Evolutionary conservation across 1,140 invertebrate species (phyloP).

Genomic region (Drosophila bipectinata): DNA sequence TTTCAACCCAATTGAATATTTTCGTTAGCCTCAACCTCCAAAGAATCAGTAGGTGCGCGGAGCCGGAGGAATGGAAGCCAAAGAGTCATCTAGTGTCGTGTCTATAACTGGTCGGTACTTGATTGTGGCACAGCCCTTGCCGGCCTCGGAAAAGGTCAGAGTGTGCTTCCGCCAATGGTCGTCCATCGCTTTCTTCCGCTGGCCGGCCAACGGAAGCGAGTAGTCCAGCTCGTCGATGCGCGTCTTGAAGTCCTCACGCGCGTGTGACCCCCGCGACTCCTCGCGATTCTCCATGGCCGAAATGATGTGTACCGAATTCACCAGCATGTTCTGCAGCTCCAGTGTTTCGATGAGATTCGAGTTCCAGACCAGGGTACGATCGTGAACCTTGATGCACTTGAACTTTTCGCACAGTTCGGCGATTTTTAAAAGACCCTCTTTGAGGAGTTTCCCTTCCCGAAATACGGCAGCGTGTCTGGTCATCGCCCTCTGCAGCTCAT

Average conservation of each 20-base stretch:
- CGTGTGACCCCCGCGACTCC: conserved; percentile 98
- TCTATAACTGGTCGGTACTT: conserved; percentile 97
- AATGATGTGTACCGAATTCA: conserved; percentile 96
- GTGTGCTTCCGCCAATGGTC: conserved; percentile 99
- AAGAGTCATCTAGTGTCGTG: conserved; percentile 91
- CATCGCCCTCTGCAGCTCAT: conserved; percentile 99
- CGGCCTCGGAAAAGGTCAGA: conserved; percentile 88
- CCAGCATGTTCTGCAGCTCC: conserved; percentile 97
- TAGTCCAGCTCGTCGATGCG: conserved; percentile 92
- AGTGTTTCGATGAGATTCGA: conserved; percentile 97
- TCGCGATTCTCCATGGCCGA: conserved; percentile 95
- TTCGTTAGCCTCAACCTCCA: background rate
- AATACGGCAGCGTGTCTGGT: conserved; percentile 98
- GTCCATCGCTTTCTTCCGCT: conserved; percentile 87
- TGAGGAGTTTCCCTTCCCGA: conserved; percentile 92
- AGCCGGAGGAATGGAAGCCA: conserved; percentile 93
- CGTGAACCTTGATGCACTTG: conserved; percentile 87
- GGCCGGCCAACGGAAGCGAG: conserved; percentile 85
- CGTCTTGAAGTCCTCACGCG: conserved; percentile 96
- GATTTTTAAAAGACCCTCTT: conserved; percentile 90
- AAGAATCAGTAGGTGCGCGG: conserved; percentile 91
- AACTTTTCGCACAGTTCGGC: conserved; percentile 87
- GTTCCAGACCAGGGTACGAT: conserved; percentile 95
- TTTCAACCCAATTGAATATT: background rate
- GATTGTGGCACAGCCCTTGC: conserved; percentile 91